These are phyloP conservation scores for Napeogenes inachia DNA, from an alignment of 2,888 invertebrate genomes.

Conservation along the genomic window DNA sequence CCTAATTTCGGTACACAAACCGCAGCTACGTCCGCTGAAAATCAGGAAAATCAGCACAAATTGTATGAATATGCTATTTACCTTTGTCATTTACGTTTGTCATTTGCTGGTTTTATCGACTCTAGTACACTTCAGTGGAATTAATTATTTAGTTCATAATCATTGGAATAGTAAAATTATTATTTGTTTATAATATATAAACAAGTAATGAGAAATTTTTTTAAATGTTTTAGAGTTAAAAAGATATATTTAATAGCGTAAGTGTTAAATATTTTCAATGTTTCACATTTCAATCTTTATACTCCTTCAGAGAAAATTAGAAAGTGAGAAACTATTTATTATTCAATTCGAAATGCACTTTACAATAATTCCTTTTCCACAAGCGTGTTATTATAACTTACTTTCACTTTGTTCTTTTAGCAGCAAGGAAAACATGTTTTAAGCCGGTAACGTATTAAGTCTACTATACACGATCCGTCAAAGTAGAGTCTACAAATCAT, in stretches of 20 bases:
- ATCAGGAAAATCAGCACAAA: slow-evolving; percentile 24
- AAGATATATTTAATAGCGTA: too few species aligned
- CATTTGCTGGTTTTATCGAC: slow-evolving; percentile 5
- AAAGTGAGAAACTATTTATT: slow-evolving; percentile 45
- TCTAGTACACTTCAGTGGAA: neutral
- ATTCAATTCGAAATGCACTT: slow-evolving; percentile 52
- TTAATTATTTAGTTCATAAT: too few species aligned
- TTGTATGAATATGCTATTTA: slow-evolving; percentile 23
- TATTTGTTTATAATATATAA: too few species aligned
- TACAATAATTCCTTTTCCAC: slow-evolving; percentile 57
- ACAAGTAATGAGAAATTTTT: too few species aligned
- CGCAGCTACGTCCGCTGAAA: slow-evolving; percentile 25
- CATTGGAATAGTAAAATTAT: too few species aligned
- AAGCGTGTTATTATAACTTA: slow-evolving; percentile 49
- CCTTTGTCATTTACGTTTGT: slow-evolving; percentile 12
- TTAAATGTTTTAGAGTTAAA: too few species aligned
- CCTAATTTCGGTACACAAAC: slow-evolving; percentile 29
- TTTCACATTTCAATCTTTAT: slow-evolving; percentile 16
- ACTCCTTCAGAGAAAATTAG: slow-evolving; percentile 37
- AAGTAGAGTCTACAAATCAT: too few species aligned
- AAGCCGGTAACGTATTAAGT: neutral
- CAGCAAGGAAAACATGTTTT: slow-evolving; percentile 31
- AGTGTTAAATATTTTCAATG: slow-evolving; percentile 12
- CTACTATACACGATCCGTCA: neutral
- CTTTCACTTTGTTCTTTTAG: slow-evolving; percentile 59